phyloP scores from a whole-genome alignment of 2,113 vertebrate species.

The Euleptes europaea region DNA sequence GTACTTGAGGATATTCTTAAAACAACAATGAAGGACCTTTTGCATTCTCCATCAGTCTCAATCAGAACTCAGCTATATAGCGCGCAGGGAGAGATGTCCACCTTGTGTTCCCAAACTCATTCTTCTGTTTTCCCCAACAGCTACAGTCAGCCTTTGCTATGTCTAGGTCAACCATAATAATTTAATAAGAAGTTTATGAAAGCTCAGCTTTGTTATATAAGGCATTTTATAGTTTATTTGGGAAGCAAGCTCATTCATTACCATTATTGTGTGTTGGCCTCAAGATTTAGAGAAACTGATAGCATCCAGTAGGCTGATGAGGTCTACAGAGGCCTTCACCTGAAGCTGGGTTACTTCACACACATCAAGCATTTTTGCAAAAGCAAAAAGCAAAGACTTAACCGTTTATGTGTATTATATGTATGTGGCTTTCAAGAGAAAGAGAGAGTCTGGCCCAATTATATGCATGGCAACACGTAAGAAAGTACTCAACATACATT shows the following conservation, averaged over 20 bases:
- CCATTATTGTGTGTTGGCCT: conserved; percentile 23
- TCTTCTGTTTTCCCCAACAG: background rate
- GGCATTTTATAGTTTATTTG: background rate
- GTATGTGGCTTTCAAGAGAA: background rate
- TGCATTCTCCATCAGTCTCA: background rate
- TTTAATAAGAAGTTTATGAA: conserved; percentile 1
- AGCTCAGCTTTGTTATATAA: background rate
- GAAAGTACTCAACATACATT: conserved; percentile 27
- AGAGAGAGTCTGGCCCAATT: background rate
- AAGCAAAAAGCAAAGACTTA: background rate
- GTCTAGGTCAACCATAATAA: conserved; percentile 16
- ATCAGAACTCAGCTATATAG: background rate
- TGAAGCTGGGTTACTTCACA: background rate
- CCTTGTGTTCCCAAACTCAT: background rate
- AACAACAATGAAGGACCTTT: background rate
- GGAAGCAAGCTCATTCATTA: conserved; percentile 12
- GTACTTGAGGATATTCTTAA: background rate
- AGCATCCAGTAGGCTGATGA: conserved; percentile 2
- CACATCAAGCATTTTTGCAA: background rate
- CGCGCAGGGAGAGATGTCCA: background rate
- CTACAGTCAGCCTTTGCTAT: background rate
- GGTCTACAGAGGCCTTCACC: background rate
- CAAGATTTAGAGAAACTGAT: conserved; percentile 34
- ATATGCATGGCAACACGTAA: conserved; percentile 4
- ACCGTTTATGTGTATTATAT: background rate